Base-by-base conservation (phyloP, 1,140 invertebrate genomes). In the Sarcophaga bullata region DNA sequence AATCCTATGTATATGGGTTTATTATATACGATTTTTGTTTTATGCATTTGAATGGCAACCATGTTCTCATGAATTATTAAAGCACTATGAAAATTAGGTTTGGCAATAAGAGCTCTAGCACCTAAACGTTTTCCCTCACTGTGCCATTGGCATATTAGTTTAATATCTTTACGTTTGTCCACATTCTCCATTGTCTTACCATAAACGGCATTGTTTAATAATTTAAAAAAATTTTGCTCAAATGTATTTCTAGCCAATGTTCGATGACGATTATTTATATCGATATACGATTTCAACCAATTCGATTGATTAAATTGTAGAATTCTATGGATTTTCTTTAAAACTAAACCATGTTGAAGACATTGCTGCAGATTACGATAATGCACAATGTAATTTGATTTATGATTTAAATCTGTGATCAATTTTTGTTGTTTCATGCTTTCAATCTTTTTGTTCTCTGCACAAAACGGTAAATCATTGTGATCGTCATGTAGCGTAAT, bases 211-310 rank as follows among this genome's bases (percentile, higher is more conserved):
- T 92, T 92, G 84, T 91, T 91, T 84, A 92, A 88, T 81, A 92
- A 82, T 86, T 92, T 92, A 83, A 86, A 92, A 85, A 92, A 91
- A 85, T 91, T 89, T 85, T 91, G 91, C 87, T 92, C 91, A 88
- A 92, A 92, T 13, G 90, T 85, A 84, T 89, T 90, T 80, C 81
- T 89, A 13, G 91, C 88, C 50, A 84, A 52, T 81, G 84, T 86
- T 86, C 91, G 84, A 46, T 87, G 52, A 6, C 86, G 19, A 48
- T 90, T 92, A 87, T 92, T 92, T 46, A 88, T 83, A 54, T 90
- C 87, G 80, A 92, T 92, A 84, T 91, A 92, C 37, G 85, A 78
- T 85, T 91, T 88, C 48, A 92, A 84, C 90, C 90, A 93, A 82
- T 84, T 37, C 54, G 85, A 87, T 90, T 93, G 92, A 50, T 91